Evolutionary conservation across 2,797 vertebrate species (phyloP), one percentile per base, ranked within the genome.

Genomic region (Phoebastria nigripes): DNA sequence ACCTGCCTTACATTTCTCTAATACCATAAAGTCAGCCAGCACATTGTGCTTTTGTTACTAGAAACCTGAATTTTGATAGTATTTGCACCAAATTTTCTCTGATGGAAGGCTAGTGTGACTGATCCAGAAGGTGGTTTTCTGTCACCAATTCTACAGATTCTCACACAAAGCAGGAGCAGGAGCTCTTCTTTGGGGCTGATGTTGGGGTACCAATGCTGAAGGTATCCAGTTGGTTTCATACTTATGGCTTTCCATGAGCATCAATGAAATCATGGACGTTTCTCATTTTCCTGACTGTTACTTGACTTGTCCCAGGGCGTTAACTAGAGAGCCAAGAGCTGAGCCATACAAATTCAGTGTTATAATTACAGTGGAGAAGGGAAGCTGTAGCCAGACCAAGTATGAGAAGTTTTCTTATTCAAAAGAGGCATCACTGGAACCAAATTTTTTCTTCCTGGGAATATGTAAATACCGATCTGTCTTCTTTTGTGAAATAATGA

Each of bases 51-150:
- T n/a, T 79, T 42, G 37, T 29, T 8, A 9, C 31, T 21, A 52
- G 5, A 55, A 59, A 66, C 12, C 24, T 42, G 21, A 24, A 8
- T 44, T 81, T 20, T 16, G 1, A 4, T 7, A 5, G 28, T 1
- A n/a, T 76, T 85, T 77, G n/a, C 16, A 28, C 8, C 16, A 20
- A 0, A 5, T 46, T 49, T 66, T 59, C 47, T 51, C 19, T 2
- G 1, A 1, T 35, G 31, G 44, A 39, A 79, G 17, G 29, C 29
- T 2, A 2, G 5, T 3, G 8, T 35, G 70, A 26, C 24, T 47
- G 28, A 46, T 8, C 7, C 37, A 26, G 42, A 22, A 46, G 9
- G 28, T 4, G 15, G 4, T 5, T 69, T 58, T 39, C 13, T 63
- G 11, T 13, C 42, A 9, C 16, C 33, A 31, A 0, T 8, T 82